Base-by-base conservation (phyloP, 2,797 vertebrate species). In the Neomorphus geoffroyi region DNA sequence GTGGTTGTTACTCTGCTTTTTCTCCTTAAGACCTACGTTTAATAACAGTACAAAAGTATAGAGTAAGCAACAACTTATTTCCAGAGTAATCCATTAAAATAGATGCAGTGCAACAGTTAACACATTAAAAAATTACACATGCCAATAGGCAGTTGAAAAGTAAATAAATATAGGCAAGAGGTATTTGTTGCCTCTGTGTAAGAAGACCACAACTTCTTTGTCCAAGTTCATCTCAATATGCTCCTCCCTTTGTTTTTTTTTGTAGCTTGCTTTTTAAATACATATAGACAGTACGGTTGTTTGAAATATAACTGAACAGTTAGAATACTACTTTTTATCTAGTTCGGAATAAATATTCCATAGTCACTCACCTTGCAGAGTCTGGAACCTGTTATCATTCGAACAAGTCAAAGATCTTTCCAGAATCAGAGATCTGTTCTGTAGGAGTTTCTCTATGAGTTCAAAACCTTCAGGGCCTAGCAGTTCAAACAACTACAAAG, bases 401-500 rank as follows among this genome's bases (percentile, higher is more conserved):
- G 98, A 96, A 80, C 96, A 95, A 86, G 97, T 91, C 82, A 99
- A 96, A 92, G 99, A 98, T 69, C 97, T 98, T 95, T 99, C 98
- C 64, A 99, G 98, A 91, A 99, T 99, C 75, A 97, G 93, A 65
- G 97, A 95, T 97, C 99, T 98, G 45, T 98, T 98, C 96, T 99
- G 99, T 30, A 99, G 98, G 13, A 99, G 98, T 66, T 98, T 98
- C 92, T 98, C 99, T 97, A 99, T 99, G 96, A 99, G 98, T 97
- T 99, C 98, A 93, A 99, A 98, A 75, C 99, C 99, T 96, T 99
- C 99, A 81, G 99, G 98, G 74, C 99, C 99, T 62, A 99, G 98
- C 37, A 99, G 98, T 94, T 99, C 99, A 96, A 99, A 99, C 74
- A 99, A 97, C 99, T 99, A 96, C 13, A 88, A 60, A 74, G 58